Base-by-base conservation (phyloP, 2,888 invertebrate species). In the Schizaphis graminum region DNA sequence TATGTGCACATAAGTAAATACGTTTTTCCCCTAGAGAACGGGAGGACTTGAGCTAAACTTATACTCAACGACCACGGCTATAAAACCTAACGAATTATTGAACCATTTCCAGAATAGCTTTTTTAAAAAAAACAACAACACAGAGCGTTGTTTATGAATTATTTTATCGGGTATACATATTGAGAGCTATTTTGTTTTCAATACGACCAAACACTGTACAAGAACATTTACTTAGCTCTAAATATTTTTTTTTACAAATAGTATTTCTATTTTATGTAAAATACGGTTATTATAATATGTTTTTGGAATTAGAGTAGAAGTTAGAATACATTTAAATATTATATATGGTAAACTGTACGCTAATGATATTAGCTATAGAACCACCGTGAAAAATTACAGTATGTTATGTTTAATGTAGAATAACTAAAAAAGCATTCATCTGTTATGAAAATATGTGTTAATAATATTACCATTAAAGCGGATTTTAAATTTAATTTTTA, bases 21-120 rank as follows among this genome's bases (percentile, higher is more conserved):
- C 41, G 24, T 91, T 41, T 53, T 41, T 77, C 28, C 61, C n/a
- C 47, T 53, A 16, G 53, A 84, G 77, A 91, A 53, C 16, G 8
- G n/a, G 47, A 24, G 44, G n/a, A n/a, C 5, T 35, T 35, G 2
- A 77, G 53, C 77, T 84, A 41, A 53, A 91, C 44, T 77, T 77
- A 67, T 35, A 89, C 28, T 44, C n/a, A 11, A 4, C 53, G 53
- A 84, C 44, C 91, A 8, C 56, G 26, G 1, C 53, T 28, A 56
- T 84, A 91, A 84, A 91, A 85, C 84, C 67, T 44, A 24, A 91
- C 56, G 41, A 91, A 91, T 91, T 91, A 91, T 56, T 56, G 91
- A 84, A 91, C 56, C 28, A n/a, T 91, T 91, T 91, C 91, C 84
- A 91, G 53, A 85, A 91, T 16, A 28, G 84, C 28, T 16, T 91